Evolutionary conservation across 2,888 invertebrate genomes (phyloP).

Genomic region (Chromoteleia sp.): DNA sequence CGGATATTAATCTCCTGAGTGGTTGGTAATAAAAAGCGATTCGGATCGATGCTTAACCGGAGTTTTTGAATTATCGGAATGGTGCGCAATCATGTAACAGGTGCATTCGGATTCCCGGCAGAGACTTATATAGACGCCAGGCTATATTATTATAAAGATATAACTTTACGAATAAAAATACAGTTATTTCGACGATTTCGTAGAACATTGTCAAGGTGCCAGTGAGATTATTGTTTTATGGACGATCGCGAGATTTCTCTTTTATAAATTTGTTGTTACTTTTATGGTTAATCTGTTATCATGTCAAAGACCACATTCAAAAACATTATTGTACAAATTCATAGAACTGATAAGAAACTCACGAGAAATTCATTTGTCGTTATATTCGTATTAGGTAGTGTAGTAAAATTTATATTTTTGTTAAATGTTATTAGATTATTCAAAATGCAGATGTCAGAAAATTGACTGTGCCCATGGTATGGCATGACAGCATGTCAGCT

Average conservation of each 20-base stretch:
- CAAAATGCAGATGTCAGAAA: too few relatives aligned
- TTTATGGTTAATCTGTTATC: not conserved
- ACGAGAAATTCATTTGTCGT: too few relatives aligned
- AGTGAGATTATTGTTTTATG: constrained; percentile 25
- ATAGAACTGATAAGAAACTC: too few relatives aligned
- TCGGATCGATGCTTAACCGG: constrained; percentile 71
- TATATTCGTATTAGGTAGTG: too few relatives aligned
- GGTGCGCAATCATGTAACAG: constrained; percentile 70
- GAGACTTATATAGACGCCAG: constrained; percentile 54
- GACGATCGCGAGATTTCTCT: not conserved
- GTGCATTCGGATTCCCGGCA: constrained; percentile 68
- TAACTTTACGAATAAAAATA: constrained; percentile 60
- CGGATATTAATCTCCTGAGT: constrained; percentile 71
- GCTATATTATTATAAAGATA: constrained; percentile 64
- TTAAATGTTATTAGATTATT: too few relatives aligned
- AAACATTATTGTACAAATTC: too few relatives aligned
- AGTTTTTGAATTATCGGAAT: constrained; percentile 71
- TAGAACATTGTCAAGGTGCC: not conserved
- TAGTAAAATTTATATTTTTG: too few relatives aligned
- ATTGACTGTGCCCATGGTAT: too few relatives aligned
- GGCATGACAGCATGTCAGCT: too few relatives aligned
- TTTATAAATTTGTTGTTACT: not conserved
- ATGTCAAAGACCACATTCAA: not conserved
- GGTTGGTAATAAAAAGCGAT: constrained; percentile 71
- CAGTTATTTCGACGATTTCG: constrained; percentile 29